These are phyloP conservation scores for Aleiodes testaceus DNA, from an alignment of 2,888 invertebrate species.

Conservation along the genomic window DNA sequence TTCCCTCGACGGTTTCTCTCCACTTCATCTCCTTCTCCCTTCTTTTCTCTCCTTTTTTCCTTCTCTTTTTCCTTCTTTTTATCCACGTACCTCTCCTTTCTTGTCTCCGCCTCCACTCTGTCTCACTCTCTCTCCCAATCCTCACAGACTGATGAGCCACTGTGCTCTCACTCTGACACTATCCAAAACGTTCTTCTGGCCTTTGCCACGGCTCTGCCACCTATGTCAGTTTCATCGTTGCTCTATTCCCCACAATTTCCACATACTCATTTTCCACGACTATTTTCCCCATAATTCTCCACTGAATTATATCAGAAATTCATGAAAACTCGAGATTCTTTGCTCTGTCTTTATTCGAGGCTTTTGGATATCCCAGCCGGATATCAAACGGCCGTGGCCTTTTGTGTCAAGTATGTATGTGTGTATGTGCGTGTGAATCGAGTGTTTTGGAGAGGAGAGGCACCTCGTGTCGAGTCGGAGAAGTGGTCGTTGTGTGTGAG, in stretches of 20 bases:
- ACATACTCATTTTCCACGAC: not conserved
- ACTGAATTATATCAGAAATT: not conserved
- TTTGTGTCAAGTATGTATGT: not conserved
- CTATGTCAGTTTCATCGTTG: not conserved
- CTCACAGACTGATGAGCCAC: not conserved
- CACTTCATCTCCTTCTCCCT: constrained; percentile 31
- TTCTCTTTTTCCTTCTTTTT: constrained; percentile 18
- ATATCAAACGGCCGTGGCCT: constrained; percentile 5
- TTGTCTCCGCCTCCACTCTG: constrained; percentile 23
- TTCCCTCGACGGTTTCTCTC: constrained; percentile 32
- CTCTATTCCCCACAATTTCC: not conserved
- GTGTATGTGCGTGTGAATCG: too few relatives aligned
- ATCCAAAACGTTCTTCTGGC: not conserved
- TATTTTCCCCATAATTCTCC: not conserved
- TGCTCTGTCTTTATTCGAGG: not conserved
- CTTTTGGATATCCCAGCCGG: not conserved
- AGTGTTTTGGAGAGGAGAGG: constrained; percentile 18
- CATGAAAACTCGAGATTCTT: not conserved
- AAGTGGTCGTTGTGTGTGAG: not conserved
- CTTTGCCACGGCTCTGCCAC: not conserved
- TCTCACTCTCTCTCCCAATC: not conserved
- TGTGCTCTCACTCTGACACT: not conserved
- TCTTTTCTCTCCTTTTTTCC: not conserved
- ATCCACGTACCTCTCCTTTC: constrained; percentile 7
- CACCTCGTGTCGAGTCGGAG: constrained; percentile 1